Evolutionary conservation across 2,797 vertebrate species (phyloP), one percentile per base, ranked within the genome.

Genomic region (Siniperca undulata): DNA sequence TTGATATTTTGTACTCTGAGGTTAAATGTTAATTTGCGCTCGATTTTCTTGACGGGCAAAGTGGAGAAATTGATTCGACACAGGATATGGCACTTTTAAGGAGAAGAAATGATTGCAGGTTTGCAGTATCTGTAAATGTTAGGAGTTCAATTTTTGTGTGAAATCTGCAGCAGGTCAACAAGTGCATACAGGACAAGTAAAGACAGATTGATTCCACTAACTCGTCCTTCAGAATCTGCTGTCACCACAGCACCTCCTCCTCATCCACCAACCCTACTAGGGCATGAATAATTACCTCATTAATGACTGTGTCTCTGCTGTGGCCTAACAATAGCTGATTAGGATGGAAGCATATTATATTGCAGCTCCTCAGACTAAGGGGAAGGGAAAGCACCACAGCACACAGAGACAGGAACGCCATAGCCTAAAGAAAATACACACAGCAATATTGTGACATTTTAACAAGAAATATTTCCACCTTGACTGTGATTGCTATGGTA

Each of bases 211-310:
- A 74, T 78, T 80, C 81, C 17, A 74, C 7, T 30, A 44, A 73
- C 50, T 73, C 12, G 0, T 77, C 62, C 53, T 46, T 71, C 62
- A 62, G n/a, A 44, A 40, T 79, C 61, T 61, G 65, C 48, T 61
- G 59, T 74, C 70, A 9, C 38, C 36, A 10, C 14, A 1, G 5
- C 61, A 53, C 44, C 40, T 34, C 67, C n/a, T 70, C 42, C 74
- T 84, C 81, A 74, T 85, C 74, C 79, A 71, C 73, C 59, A 77
- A 38, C 70, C 65, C 68, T 76, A 82, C 87, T 60, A 85, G 67
- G 75, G 40, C 88, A 71, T 89, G 70, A 92, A 78, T 91, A 87
- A 86, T 89, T 55, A 78, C 83, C 83, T 92, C 82, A 85, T 89
- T 92, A 93, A 88, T 82, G 69, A 56, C 68, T 71, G 59, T 85